Evolutionary conservation across 2,888 invertebrate species (phyloP).

Genomic region (Polymixis lichenea): DNA sequence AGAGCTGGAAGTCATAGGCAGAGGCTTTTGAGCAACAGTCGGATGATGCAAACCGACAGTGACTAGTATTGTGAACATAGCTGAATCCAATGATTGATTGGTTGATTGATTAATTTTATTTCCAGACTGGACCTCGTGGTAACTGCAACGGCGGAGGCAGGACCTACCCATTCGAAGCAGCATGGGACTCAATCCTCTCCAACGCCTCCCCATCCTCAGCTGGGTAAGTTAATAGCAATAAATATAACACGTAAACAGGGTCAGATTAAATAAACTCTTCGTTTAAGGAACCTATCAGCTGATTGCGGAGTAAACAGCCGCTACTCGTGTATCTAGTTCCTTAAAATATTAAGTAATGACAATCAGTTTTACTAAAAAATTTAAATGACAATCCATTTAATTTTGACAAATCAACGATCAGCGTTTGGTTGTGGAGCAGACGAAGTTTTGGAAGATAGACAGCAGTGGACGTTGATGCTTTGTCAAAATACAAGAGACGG

Average conservation of each 20-base stretch:
- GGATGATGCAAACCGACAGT: neutral
- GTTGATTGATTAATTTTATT: slow-evolving; percentile 12
- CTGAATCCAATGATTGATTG: neutral
- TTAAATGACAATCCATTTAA: neutral
- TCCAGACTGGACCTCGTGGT: slow-evolving; percentile 75
- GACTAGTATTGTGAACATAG: neutral
- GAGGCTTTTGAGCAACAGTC: neutral
- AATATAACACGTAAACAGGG: neutral
- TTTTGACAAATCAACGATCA: neutral
- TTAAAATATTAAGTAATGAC: neutral
- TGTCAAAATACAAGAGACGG: neutral
- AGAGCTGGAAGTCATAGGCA: neutral
- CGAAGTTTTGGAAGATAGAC: neutral
- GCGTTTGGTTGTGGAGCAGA: too few relatives aligned
- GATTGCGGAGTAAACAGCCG: neutral
- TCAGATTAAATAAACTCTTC: neutral
- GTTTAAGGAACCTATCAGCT: too few relatives aligned
- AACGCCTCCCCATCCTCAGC: slow-evolving; percentile 69
- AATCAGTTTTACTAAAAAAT: neutral
- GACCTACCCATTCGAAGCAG: slow-evolving; percentile 79
- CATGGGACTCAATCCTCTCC: slow-evolving; percentile 77
- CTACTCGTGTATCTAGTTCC: neutral
- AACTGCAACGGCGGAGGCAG: slow-evolving; percentile 80
- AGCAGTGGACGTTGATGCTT: neutral
- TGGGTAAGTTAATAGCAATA: slow-evolving; percentile 34